phyloP scores from a whole-genome alignment of 2,888 invertebrate species.

The Mythimna vitellina region DNA sequence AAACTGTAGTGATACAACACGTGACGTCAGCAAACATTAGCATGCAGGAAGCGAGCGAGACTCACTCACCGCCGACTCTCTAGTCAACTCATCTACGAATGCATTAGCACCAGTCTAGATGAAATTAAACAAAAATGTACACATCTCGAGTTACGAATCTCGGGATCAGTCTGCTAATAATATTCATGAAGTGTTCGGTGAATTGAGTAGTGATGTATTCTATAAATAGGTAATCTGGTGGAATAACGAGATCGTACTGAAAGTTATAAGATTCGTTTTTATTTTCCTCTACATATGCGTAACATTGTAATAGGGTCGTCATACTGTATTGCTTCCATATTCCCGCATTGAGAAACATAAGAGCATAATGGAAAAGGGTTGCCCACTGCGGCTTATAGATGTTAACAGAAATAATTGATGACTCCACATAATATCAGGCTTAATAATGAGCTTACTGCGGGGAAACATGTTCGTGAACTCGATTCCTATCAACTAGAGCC shows the following conservation, averaged over 20 bases:
- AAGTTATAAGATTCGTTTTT: neutral
- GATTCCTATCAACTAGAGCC: neutral
- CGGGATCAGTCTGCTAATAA: neutral
- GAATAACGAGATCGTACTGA: neutral
- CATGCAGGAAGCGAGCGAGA: neutral
- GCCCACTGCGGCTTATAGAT: neutral
- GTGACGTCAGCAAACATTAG: slow-evolving; percentile 18
- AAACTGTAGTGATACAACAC: neutral
- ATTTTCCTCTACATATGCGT: neutral
- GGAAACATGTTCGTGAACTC: neutral
- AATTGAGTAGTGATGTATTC: neutral
- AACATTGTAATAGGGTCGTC: neutral
- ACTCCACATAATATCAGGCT: neutral
- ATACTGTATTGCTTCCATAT: neutral
- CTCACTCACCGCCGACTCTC: neutral
- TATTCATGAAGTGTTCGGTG: neutral
- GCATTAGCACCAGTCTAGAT: neutral
- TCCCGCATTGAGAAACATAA: slow-evolving; percentile 1
- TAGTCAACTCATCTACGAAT: neutral
- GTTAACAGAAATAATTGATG: slow-evolving; percentile 18
- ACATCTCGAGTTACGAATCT: neutral
- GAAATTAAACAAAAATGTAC: neutral
- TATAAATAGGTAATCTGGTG: neutral
- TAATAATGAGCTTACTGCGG: slow-evolving; percentile 3
- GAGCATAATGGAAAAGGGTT: slow-evolving; percentile 1